A percentile compares a stretch with the other conserved stretches of the same genome.
Evolutionary conservation across 2,797 vertebrate genomes (phyloP).

Genomic region (Tragelaphus oryx): DNA sequence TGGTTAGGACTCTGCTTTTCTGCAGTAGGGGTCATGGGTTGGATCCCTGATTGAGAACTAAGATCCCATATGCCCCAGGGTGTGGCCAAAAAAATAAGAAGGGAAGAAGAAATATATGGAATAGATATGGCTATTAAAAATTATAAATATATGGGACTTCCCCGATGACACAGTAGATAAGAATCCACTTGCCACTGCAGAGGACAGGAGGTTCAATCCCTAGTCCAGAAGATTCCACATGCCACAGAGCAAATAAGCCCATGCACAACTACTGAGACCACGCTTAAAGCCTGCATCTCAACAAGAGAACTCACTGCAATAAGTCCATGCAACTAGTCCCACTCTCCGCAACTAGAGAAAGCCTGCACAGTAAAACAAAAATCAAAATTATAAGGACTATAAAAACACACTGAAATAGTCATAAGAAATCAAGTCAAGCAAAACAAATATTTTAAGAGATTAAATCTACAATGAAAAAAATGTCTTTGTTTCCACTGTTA

Average conservation of each 20-base stretch:
- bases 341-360: neutral
- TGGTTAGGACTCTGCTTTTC: neutral
- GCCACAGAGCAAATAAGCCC: neutral
- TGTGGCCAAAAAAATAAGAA: neutral
- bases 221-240: neutral
- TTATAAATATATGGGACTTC: neutral
- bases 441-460: neutral
- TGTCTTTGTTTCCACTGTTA: neutral
- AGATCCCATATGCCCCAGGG: neutral
- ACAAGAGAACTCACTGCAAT: neutral
- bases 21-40: neutral
- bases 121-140: neutral
- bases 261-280: neutral
- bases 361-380: neutral
- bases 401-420: neutral
- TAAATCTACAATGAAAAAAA: neutral
- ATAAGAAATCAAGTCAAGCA: neutral
- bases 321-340: neutral
- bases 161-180: neutral
- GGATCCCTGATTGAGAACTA: neutral
- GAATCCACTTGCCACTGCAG: neutral
- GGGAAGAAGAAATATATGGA: neutral
- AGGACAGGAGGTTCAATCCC: neutral
- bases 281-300: neutral
- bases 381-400: neutral